Percentiles rank a stretch among this genome's conserved stretches.
These are phyloP conservation scores for Vollenhovia emeryi DNA, from an alignment of 1,140 invertebrate genomes.

Conservation along the genomic window DNA sequence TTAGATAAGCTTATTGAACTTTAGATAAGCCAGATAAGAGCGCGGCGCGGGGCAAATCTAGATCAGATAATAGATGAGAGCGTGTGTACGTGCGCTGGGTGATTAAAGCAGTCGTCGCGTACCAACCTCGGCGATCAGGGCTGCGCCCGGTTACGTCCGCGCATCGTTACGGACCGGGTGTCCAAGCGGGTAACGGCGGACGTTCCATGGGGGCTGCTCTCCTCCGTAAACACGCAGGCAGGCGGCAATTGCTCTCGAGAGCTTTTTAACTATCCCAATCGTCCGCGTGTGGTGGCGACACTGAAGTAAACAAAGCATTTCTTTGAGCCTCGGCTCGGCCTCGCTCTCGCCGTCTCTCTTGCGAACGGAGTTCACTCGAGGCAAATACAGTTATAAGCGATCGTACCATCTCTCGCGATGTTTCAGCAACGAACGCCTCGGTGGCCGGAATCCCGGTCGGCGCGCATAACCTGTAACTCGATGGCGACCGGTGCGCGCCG, in stretches of 20 bases:
- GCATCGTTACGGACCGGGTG: too few species aligned
- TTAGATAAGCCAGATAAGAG: conserved; percentile 77
- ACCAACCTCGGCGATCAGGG: conserved; percentile 58
- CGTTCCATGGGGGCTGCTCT: too few species aligned
- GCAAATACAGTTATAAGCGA: background rate
- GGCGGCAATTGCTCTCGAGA: background rate
- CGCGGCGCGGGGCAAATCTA: conserved; percentile 59
- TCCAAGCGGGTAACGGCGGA: background rate
- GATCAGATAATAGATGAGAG: conserved; percentile 77
- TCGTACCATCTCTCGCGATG: background rate
- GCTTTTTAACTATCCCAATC: background rate
- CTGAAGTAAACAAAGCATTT: conserved; percentile 52
- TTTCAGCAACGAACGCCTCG: background rate
- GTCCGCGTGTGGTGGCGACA: conserved; percentile 23
- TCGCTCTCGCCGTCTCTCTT: background rate
- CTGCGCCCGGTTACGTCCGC: background rate
- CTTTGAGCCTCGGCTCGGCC: background rate
- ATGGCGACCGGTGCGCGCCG: too few species aligned
- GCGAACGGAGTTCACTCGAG: too few species aligned
- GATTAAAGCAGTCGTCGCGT: conserved; percentile 42
- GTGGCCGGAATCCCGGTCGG: background rate
- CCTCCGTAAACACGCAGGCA: background rate
- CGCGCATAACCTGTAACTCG: background rate
- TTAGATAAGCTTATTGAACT: conserved; percentile 75
- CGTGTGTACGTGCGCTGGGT: background rate